Evolutionary conservation across 2,888 invertebrate genomes (phyloP).

Genomic region (Argynnis bischoffii): DNA sequence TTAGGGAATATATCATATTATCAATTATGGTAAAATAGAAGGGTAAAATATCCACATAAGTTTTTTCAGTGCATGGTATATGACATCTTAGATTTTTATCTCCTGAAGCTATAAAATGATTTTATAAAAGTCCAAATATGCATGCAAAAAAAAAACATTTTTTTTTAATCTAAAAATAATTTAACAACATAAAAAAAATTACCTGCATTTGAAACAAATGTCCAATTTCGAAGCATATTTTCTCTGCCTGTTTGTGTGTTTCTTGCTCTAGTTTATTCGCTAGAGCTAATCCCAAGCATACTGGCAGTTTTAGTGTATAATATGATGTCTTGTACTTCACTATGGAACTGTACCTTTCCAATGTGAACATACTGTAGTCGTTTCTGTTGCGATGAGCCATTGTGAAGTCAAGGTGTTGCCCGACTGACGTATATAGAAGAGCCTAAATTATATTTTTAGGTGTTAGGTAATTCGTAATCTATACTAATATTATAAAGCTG

Average conservation of each 20-base stretch:
- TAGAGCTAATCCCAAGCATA: conserved; percentile 91
- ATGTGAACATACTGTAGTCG: conserved; percentile 84
- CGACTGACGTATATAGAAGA: conserved; percentile 86
- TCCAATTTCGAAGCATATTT: conserved; percentile 93
- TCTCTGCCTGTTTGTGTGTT: conserved; percentile 87
- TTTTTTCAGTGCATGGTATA: too few species aligned
- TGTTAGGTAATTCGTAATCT: neutral
- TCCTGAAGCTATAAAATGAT: too few species aligned
- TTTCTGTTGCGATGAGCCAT: conserved; percentile 72
- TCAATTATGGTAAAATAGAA: too few species aligned
- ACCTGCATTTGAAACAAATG: conserved; percentile 96
- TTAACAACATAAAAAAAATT: conserved; percentile 41
- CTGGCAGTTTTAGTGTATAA: conserved; percentile 94
- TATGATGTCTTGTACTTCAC: conserved; percentile 94
- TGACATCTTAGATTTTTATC: too few species aligned
- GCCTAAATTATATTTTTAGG: conserved; percentile 52
- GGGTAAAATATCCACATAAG: too few species aligned
- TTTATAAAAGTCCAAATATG: too few species aligned
- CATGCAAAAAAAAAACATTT: too few species aligned
- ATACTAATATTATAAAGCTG: too few species aligned
- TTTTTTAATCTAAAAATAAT: too few species aligned
- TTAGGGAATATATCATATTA: too few species aligned
- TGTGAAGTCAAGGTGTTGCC: conserved; percentile 90
- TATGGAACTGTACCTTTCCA: conserved; percentile 91
- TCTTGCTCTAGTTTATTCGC: conserved; percentile 86